A percentile compares a stretch with the other conserved stretches of the same genome.
These are phyloP conservation scores for Scaptomyza cyrtandrae DNA, from an alignment of 2,888 invertebrate species.

Conservation along the genomic window DNA sequence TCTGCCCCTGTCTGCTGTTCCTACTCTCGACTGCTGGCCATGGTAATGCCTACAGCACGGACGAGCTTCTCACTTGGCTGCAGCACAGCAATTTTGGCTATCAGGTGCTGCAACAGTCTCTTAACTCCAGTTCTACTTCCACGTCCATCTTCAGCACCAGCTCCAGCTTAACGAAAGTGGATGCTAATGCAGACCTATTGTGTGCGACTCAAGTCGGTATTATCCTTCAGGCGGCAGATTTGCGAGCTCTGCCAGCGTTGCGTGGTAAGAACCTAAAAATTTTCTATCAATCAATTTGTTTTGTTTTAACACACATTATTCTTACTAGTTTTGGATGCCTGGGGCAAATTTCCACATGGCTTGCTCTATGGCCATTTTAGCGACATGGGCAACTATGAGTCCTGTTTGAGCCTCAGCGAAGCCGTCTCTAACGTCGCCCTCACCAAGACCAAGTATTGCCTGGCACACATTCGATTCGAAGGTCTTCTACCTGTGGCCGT, in stretches of 20 bases:
- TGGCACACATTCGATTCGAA: slow-evolving; percentile 46
- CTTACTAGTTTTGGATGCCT: slow-evolving; percentile 83
- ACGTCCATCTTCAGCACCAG: not conserved
- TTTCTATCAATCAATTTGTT: not conserved
- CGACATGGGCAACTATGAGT: slow-evolving; percentile 84
- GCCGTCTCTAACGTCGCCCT: not conserved
- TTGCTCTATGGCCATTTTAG: slow-evolving; percentile 80
- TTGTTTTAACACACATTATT: not conserved
- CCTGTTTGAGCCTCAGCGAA: slow-evolving; percentile 73
- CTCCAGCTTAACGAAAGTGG: not conserved
- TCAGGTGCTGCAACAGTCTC: slow-evolving; percentile 57
- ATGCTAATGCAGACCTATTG: slow-evolving; percentile 15
- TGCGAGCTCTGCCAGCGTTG: slow-evolving; percentile 49
- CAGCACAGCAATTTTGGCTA: slow-evolving; percentile 67
- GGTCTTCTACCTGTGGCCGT: not conserved
- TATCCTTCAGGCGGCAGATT: slow-evolving; percentile 51
- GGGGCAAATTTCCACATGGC: slow-evolving; percentile 84
- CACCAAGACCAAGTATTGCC: slow-evolving; percentile 55
- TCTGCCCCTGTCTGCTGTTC: not conserved
- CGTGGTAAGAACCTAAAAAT: slow-evolving; percentile 27
- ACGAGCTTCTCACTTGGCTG: slow-evolving; percentile 62
- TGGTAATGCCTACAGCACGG: slow-evolving; percentile 24
- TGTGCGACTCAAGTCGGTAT: slow-evolving; percentile 51
- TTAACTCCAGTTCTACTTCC: slow-evolving; percentile 5
- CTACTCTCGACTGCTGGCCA: not conserved